phyloP scores from a whole-genome alignment of 1,140 invertebrate genomes.

The Pinna nobilis region DNA sequence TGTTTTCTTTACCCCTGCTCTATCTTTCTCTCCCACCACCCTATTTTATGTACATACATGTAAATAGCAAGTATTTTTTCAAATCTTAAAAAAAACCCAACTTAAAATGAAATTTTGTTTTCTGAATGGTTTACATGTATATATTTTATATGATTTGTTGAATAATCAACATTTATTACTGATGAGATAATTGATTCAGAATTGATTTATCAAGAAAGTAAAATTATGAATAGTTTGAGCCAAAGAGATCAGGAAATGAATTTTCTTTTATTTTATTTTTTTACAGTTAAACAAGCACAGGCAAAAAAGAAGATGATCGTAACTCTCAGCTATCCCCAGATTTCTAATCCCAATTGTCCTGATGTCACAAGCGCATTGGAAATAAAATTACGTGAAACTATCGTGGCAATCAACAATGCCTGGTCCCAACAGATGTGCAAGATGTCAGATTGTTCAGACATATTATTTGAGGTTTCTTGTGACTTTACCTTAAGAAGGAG shows the following conservation, averaged over 20 bases:
- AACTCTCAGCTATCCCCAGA: constrained; percentile 27
- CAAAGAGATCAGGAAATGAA: neutral
- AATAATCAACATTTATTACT: too few species aligned
- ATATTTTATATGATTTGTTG: too few species aligned
- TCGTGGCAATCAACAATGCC: constrained; percentile 13
- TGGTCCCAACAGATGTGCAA: constrained; percentile 33
- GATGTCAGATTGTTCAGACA: constrained; percentile 35
- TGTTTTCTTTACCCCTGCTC: too few species aligned
- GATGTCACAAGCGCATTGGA: constrained; percentile 18
- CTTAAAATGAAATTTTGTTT: too few species aligned
- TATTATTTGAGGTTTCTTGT: constrained; percentile 39
- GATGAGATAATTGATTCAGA: too few species aligned
- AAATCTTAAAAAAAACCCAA: too few species aligned
- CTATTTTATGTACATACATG: too few species aligned
- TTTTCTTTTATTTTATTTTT: neutral
- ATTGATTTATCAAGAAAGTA: too few species aligned
- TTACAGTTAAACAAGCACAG: constrained; percentile 11
- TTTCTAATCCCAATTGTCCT: constrained; percentile 33
- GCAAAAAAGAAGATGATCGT: constrained; percentile 24
- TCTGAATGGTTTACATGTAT: too few species aligned
- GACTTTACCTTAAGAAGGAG: neutral
- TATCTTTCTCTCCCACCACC: too few species aligned
- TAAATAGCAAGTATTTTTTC: too few species aligned
- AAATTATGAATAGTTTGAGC: too few species aligned
- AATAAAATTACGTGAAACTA: neutral